Conservation (phyloP, 2,797 vertebrate species). For the Sebastes melanostomus region DNA sequence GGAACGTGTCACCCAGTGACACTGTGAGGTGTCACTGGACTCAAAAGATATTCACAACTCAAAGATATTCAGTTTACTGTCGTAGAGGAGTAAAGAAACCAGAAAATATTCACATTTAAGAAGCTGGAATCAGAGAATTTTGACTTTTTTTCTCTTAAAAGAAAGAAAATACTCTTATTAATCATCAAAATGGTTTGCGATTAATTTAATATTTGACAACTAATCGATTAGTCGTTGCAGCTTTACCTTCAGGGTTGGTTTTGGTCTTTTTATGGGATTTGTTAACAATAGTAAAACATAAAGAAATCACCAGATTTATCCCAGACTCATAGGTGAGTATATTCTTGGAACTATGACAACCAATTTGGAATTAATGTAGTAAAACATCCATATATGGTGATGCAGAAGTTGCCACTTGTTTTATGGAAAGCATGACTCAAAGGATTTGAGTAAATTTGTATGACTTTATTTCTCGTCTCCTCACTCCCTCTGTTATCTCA, state of each 20-base stretch:
- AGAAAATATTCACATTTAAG: too few relatives aligned
- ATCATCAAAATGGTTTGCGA: too few relatives aligned
- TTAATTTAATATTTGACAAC: too few relatives aligned
- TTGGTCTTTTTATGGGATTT: slow-evolving; percentile 4
- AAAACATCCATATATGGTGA: not conserved
- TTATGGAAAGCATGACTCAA: slow-evolving; percentile 43
- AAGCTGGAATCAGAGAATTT: too few relatives aligned
- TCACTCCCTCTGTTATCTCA: not conserved
- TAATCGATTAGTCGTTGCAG: too few relatives aligned
- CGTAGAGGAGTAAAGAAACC: too few relatives aligned
- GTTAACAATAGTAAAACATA: not conserved
- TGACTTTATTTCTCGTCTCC: not conserved
- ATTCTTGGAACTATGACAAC: not conserved
- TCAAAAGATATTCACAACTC: too few relatives aligned
- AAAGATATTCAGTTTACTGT: too few relatives aligned
- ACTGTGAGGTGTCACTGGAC: not conserved
- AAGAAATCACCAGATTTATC: not conserved
- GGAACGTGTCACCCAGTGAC: too few relatives aligned
- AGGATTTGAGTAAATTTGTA: slow-evolving; percentile 20
- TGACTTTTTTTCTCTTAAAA: too few relatives aligned
- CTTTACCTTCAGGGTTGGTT: not conserved
- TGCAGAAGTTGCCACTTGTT: slow-evolving; percentile 5
- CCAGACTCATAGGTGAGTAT: not conserved
- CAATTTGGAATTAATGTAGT: not conserved
- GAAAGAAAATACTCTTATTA: too few relatives aligned